These are phyloP conservation scores for Deroptyus accipitrinus DNA, from an alignment of 2,113 vertebrate species.

Conservation along the genomic window DNA sequence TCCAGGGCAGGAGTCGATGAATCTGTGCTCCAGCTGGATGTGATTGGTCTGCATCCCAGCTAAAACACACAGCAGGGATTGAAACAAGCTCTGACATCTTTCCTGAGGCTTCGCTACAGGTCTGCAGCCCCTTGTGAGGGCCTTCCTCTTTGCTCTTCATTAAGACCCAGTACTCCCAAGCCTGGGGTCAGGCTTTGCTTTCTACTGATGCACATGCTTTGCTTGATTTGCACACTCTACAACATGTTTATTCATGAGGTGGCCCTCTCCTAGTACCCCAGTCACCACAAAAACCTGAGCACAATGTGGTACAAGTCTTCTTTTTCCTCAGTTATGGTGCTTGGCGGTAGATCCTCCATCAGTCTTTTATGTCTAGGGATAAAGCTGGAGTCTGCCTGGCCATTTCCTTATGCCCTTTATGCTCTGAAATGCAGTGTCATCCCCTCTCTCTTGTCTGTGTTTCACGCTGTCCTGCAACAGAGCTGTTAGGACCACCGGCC, in stretches of 20 bases:
- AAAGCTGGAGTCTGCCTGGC: neutral
- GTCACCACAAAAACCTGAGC: neutral
- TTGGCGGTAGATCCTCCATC: neutral
- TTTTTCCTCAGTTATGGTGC: neutral
- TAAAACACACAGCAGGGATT: neutral
- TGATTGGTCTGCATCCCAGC: neutral
- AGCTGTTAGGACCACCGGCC: too few relatives aligned
- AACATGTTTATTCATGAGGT: neutral
- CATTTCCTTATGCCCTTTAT: neutral
- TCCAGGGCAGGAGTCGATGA: neutral
- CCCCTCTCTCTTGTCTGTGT: neutral
- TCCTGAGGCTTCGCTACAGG: neutral
- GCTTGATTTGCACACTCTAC: neutral
- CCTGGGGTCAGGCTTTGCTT: neutral
- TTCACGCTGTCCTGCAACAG: neutral
- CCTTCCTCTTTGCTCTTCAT: neutral
- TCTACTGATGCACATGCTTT: neutral
- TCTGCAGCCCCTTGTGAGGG: neutral
- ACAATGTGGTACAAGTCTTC: neutral
- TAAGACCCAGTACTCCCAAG: rapidly evolving
- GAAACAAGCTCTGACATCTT: neutral
- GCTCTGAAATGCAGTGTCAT: neutral
- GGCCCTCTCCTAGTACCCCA: neutral
- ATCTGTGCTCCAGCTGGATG: neutral
- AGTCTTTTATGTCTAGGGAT: neutral